Base-by-base conservation (phyloP, 2,797 vertebrate species). In the Coregonus ussuriensis region DNA sequence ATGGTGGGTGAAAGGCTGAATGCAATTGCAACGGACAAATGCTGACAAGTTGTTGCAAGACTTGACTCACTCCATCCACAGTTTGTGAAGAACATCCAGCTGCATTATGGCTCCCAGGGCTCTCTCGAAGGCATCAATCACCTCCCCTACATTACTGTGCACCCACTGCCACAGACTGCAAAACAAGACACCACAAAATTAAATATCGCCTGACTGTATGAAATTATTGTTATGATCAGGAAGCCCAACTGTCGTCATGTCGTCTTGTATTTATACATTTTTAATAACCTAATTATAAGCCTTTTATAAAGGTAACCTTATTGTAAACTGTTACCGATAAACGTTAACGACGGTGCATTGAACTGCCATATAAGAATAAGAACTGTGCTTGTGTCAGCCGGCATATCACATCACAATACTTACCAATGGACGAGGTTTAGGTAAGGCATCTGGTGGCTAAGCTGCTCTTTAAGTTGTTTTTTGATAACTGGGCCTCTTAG, bases 51-150 rank as follows among this genome's bases (percentile, higher is more conserved):
- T 14, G 21, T 6, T 5, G 33, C 51, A 25, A 41, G 56, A 63
- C 14, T 3, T 47, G 52, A 97, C 97, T 97, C 95, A 99, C 98
- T 99, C 97, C 86, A 95, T 92, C 98, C 98, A 99, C 86, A 99
- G 95, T 31, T 89, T 94, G 88, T 96, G 95, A 25, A 99, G 94
- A 67, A 95, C 93, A n/a, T 97, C 94, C 86, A 94, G 93, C 82
- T 94, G 93, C 91, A 96, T 92, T 70, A 94, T 84, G 0, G 95
- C 91, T 1, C 97, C 97, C 87, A 99, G 91, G 0, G 97, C 97
- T 47, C 95, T 91, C 92, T 99, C 98, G 66, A 96, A 99, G 18
- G 97, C 96, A 74, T 97, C 96, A 54, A 93, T 85, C 4, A 96
- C 91, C 63, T 96, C 94, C 35, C 91, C 90, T 78, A 89, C 80